A percentile compares a stretch with the other conserved stretches of the same genome.
Conservation (phyloP, 2,888 invertebrate species). For the Hymenopus coronatus region DNA sequence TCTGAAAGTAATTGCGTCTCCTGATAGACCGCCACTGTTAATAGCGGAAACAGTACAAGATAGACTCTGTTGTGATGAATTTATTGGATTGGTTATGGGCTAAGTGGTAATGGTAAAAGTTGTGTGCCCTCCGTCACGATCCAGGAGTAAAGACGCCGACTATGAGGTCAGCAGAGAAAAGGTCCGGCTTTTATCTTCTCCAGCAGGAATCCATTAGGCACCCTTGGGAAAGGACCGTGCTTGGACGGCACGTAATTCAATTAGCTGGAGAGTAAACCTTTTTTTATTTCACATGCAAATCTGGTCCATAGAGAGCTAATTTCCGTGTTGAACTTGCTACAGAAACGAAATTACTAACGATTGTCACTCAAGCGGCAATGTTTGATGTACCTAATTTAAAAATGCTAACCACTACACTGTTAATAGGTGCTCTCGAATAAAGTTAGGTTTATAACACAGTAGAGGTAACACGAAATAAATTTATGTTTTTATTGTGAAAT, state of each 20-base stretch:
- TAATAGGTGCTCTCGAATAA: too few species aligned
- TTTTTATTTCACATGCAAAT: background rate
- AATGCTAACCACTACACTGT: too few species aligned
- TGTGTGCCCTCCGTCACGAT: background rate
- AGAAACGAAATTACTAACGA: too few species aligned
- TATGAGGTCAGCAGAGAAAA: background rate
- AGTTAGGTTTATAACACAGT: too few species aligned
- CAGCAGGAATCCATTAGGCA: background rate
- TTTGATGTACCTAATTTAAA: too few species aligned
- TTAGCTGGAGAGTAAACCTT: background rate
- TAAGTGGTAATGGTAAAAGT: background rate
- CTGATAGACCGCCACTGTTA: background rate
- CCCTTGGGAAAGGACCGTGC: background rate
- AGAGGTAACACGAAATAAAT: too few species aligned
- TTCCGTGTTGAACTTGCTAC: too few species aligned
- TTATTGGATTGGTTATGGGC: background rate
- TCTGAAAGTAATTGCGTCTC: background rate
- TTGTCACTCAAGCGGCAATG: too few species aligned
- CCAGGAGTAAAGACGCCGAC: background rate
- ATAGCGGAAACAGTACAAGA: background rate
- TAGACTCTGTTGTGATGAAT: background rate
- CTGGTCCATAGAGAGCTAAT: background rate
- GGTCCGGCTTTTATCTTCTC: background rate
- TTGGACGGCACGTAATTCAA: background rate
- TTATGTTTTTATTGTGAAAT: too few species aligned